phyloP scores from a whole-genome alignment of 2,797 vertebrate genomes.

The Sardinella longiceps region DNA sequence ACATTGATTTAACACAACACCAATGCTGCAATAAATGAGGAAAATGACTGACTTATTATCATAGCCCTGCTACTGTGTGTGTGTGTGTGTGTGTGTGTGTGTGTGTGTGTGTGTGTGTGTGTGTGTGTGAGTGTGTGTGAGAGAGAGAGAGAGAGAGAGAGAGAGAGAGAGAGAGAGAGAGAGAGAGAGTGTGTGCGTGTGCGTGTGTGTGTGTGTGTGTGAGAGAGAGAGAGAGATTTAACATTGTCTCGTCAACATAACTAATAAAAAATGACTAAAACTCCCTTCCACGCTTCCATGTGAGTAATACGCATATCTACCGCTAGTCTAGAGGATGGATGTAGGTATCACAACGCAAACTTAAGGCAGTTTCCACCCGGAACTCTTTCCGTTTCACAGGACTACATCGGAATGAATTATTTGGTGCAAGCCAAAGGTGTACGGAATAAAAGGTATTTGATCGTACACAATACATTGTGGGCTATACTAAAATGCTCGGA shows the following conservation, averaged over 20 bases:
- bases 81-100: no score
- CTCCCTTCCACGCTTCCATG: not conserved
- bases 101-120: not conserved
- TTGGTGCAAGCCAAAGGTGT: conserved; percentile 8
- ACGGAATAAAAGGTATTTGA: not conserved
- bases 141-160: no score
- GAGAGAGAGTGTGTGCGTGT: no score
- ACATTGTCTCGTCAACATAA: no score
- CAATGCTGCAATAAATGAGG: no score
- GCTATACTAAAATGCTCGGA: not conserved
- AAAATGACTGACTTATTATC: no score
- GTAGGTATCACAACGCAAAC: not conserved
- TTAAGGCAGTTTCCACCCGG: not conserved
- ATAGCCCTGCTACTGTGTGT: no score
- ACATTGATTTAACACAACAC: not conserved
- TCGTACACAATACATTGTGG: not conserved
- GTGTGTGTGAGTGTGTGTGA: no score
- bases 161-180: no score
- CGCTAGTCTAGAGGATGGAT: not conserved
- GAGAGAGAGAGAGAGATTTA: no score
- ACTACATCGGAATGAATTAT: conserved; percentile 16
- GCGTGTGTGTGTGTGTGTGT: no score
- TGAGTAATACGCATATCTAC: not conserved
- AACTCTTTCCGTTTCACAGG: not conserved
- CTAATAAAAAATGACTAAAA: no score